Base-by-base conservation (phyloP, 2,888 invertebrate species). In the Caprella mutica region DNA sequence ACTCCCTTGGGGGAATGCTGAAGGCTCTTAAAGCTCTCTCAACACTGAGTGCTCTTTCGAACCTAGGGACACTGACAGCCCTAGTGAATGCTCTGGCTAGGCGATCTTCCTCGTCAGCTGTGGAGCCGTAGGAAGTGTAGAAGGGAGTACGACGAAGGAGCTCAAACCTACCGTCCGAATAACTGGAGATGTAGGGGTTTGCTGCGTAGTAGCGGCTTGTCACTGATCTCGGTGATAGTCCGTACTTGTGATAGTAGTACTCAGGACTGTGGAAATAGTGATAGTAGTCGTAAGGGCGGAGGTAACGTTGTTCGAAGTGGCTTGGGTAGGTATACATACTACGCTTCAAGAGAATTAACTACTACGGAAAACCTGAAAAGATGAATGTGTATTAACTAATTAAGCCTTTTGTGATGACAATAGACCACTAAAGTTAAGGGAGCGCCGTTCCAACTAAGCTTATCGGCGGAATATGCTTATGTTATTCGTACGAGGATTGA, bases 121-220 rank as follows among this genome's bases (percentile, higher is more conserved):
- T 52, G 48, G 52, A 53, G 44, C 27, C 40, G 42, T 42, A 42
- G 43, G 53, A 54, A 12, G 58, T 53, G 42, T 59, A 51, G 29
- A 59, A 21, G 19, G 52, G 40, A 33, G 21, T 46, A 35, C 21
- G 26, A 23, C 52, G 55, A 17, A 59, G 40, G 21, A 59, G 53
- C 29, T 55, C 52, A 38, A 56, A 59, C 24, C 59, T 38, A 17
- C 48, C 48, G 48, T 48, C 48, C 9, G 29, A 30, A 30, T 48
- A 48, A 21, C 48, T 48, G 48, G 29, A 21, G 48, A 48, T 48
- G 48, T 48, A 48, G 30, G 48, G 48, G 48, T 48, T 48, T 27
- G 29, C 48, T 19, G 30, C 19, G 48, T 48, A 48, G 48, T 48
- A 48, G 30, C 30, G 48, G 19, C 29, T 48, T 19, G 48, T 29